Percentiles rank a stretch among this genome's conserved stretches.
Evolutionary conservation across 2,888 invertebrate genomes (phyloP).

Genomic region (Papilio gigon): DNA sequence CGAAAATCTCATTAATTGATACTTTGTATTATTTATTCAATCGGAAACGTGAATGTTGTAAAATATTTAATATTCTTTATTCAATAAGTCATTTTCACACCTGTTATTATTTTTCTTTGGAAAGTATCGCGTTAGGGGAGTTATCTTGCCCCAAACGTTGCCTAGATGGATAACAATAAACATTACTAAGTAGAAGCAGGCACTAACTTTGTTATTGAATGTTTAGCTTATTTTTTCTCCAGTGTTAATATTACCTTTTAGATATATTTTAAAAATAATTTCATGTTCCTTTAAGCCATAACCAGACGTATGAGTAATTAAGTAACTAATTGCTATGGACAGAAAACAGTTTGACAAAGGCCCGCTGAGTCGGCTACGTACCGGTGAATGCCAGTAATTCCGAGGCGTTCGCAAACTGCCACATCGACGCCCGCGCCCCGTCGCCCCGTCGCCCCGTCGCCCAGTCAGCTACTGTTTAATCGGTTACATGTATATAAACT

Average conservation of each 20-base stretch:
- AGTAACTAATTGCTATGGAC: background rate
- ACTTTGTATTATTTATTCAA: slow-evolving; percentile 29
- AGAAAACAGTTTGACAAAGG: slow-evolving; percentile 22
- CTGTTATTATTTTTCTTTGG: background rate
- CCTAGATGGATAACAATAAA: too few species aligned
- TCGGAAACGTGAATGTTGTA: background rate
- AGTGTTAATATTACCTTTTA: too few species aligned
- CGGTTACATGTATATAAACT: slow-evolving; percentile 42
- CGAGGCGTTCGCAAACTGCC: slow-evolving; percentile 53
- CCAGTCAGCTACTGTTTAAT: slow-evolving; percentile 54
- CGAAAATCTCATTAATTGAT: slow-evolving; percentile 28
- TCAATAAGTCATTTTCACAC: slow-evolving; percentile 4
- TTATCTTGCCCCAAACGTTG: background rate
- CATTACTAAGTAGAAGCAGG: background rate
- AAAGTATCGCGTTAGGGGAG: background rate
- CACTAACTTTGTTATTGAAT: background rate
- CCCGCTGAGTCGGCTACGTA: slow-evolving; percentile 11
- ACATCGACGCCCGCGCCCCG: slow-evolving; percentile 47
- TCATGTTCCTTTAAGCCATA: background rate
- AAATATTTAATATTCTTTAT: slow-evolving; percentile 1
- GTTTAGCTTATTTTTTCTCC: too few species aligned
- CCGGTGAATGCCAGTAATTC: slow-evolving; percentile 58
- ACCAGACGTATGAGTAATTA: background rate
- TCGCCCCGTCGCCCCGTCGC: slow-evolving; percentile 46
- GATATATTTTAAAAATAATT: background rate